Percentiles rank a stretch among this genome's conserved stretches.
Evolutionary conservation across 2,113 vertebrate genomes (phyloP).

Genomic region (Megaleporinus macrocephalus): DNA sequence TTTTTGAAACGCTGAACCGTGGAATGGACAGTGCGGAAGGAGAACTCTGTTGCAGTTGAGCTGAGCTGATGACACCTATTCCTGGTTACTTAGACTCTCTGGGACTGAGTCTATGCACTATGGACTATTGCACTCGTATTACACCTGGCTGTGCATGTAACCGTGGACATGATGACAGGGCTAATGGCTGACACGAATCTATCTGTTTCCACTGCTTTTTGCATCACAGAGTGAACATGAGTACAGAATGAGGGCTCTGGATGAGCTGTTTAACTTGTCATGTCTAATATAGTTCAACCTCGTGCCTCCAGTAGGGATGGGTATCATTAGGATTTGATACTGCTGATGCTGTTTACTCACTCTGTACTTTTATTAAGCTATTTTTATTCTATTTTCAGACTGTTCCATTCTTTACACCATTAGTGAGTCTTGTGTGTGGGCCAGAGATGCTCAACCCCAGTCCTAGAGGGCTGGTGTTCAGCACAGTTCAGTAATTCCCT

Average conservation of each 20-base stretch:
- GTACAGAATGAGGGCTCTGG: slow-evolving; percentile 17
- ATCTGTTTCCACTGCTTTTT: slow-evolving; percentile 21
- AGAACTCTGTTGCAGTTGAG: not conserved
- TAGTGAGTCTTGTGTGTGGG: too few relatives aligned
- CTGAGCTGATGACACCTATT: not conserved
- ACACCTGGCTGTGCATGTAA: slow-evolving; percentile 14
- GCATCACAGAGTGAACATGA: slow-evolving; percentile 29
- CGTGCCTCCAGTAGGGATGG: not conserved
- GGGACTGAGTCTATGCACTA: slow-evolving; percentile 11
- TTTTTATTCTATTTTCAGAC: too few relatives aligned
- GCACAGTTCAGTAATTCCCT: too few relatives aligned
- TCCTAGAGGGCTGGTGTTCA: too few relatives aligned
- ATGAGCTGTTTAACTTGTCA: slow-evolving; percentile 28
- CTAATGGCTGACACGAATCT: slow-evolving; percentile 26
- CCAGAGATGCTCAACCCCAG: too few relatives aligned
- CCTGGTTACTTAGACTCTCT: slow-evolving; percentile 16
- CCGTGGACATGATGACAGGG: not conserved
- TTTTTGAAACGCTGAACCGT: not conserved
- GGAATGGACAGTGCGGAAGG: slow-evolving; percentile 1
- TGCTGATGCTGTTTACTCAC: not conserved
- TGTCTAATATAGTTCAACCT: slow-evolving; percentile 1
- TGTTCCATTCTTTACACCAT: too few relatives aligned
- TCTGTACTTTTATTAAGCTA: not conserved
- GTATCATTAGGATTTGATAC: not conserved
- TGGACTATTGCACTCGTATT: slow-evolving; percentile 29